These are phyloP conservation scores for Corydoras sp. DNA, from an alignment of 2,113 vertebrate species.

Conservation along the genomic window DNA sequence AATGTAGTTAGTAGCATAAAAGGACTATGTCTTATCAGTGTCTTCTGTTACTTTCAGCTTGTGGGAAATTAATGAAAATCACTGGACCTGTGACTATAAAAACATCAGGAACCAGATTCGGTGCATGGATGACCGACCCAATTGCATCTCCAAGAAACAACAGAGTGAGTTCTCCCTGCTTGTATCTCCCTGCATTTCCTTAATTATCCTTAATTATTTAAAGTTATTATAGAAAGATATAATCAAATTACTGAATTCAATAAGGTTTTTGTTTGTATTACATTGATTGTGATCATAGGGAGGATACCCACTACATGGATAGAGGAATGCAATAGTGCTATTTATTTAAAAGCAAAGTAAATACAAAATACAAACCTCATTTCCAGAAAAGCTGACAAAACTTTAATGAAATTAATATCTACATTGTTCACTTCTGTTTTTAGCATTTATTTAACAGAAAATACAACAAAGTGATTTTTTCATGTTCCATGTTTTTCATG, in stretches of 20 bases:
- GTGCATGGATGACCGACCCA: conserved; percentile 98
- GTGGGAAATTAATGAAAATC: conserved; percentile 99
- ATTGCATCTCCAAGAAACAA: conserved; percentile 84
- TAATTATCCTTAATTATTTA: neutral
- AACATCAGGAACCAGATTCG: conserved; percentile 94
- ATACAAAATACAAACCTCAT: no score
- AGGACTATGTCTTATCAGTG: conserved; percentile 53
- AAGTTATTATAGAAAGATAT: neutral
- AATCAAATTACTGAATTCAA: neutral
- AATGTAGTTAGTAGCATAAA: conserved; percentile 51
- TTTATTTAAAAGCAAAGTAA: neutral
- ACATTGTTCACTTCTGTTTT: no score
- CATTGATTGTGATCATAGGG: neutral
- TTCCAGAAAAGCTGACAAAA: no score
- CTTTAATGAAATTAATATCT: no score
- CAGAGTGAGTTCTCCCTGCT: conserved; percentile 72
- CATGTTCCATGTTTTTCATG: no score
- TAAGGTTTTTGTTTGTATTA: neutral
- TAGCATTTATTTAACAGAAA: no score
- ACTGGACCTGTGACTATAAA: conserved; percentile 91
- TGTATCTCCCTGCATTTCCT: conserved; percentile 10
- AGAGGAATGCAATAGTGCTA: conserved; percentile 1
- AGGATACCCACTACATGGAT: neutral
- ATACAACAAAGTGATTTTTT: no score
- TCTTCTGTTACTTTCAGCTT: conserved; percentile 75